These are phyloP conservation scores for Homarus gammarus DNA, from an alignment of 2,888 invertebrate genomes.

Conservation along the genomic window DNA sequence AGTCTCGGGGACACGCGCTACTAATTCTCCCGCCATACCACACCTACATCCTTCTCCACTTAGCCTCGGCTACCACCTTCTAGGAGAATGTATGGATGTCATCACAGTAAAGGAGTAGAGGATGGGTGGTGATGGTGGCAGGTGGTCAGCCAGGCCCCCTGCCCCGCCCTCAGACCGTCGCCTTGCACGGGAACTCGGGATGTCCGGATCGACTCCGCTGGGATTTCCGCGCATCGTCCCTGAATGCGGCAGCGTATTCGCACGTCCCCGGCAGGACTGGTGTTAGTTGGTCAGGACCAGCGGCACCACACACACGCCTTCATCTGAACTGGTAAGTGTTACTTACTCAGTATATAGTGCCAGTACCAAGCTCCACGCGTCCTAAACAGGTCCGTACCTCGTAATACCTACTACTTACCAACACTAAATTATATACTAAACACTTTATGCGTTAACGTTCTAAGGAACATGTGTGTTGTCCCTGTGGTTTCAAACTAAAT, in stretches of 20 bases:
- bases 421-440: not conserved
- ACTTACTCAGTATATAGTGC: not conserved
- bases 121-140: not conserved
- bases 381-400: too few relatives aligned
- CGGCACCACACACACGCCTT: conserved; percentile 8
- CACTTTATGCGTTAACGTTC: not conserved
- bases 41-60: not conserved
- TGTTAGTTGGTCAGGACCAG: conserved; percentile 34
- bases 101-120: not conserved
- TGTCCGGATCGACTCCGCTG: conserved; percentile 23
- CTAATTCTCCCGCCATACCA: not conserved
- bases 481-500: not conserved
- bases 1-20: not conserved
- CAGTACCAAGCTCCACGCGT: not conserved
- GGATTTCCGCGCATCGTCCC: conserved; percentile 48
- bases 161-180: conserved; percentile 31
- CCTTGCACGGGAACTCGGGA: conserved; percentile 27
- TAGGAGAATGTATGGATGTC: not conserved
- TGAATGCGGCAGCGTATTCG: conserved; percentile 41
- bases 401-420: too few relatives aligned
- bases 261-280: conserved; percentile 17
- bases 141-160: not conserved
- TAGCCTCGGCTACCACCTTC: not conserved
- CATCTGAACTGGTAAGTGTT: not conserved
- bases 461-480: not conserved